Base-by-base conservation (phyloP, 2,113 vertebrate genomes). In the Sula dactylatra region DNA sequence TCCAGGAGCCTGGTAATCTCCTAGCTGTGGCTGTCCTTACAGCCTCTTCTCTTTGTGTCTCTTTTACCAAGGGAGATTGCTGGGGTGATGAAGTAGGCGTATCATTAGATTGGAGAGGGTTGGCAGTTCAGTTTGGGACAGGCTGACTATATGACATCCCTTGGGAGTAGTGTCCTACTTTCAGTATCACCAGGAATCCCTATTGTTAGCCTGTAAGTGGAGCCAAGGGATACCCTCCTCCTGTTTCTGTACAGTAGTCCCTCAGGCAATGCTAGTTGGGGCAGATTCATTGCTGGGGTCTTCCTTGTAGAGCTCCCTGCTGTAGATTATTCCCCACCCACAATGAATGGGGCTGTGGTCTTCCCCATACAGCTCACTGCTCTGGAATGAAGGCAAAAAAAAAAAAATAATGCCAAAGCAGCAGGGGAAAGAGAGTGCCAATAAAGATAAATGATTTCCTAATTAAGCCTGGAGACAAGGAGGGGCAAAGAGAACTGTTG, bases 341-440 rank as follows among this genome's bases (percentile, higher is more conserved):
- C 96, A 97, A 97, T 95, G 96, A 97, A 97, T 97, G 97, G 92
- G 95, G 92, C 96, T 97, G 95, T 97, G 97, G 97, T 97, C 97
- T 95, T 93, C 93, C 97, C 92, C 92, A 88, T 94, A 77, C 94
- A 97, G 90, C 95, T 97, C 96, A 96, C 82, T 96, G 85, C 92
- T 71, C 82, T 93, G 97, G 97, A 96, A 97, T 97, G 96, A 97
- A 67, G 74, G 95, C 71, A 65, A 70, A 81, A 92, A 87, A 82
- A 82, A 86, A 84, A 72, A 15, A 70, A 88, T 71, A 94, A 94
- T 78, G 88, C 95, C 95, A 95, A 93, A 97, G 86, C 97, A 97
- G 97, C 97, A 90, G 97, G 97, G 76, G 95, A 90, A 95, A 81
- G 72, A 97, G 96, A 92, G 88, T 96, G 94, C 97, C 96, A 97